Conservation (phyloP, 1,140 invertebrate genomes). For the Achatina immaculata region DNA sequence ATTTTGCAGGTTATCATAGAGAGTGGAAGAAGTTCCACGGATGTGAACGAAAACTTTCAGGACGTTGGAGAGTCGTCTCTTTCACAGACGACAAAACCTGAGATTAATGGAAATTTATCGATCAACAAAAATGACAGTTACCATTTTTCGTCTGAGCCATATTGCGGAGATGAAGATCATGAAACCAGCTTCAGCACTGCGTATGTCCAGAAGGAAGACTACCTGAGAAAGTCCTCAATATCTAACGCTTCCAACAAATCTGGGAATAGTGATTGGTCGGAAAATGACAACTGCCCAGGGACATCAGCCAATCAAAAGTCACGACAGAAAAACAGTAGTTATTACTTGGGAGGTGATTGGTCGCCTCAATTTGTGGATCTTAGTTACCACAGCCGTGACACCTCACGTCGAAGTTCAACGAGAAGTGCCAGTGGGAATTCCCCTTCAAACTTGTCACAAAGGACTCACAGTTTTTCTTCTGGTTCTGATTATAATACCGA, state of each 20-base stretch:
- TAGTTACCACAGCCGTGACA: background rate
- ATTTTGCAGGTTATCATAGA: slow-evolving; percentile 5
- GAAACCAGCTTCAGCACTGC: background rate
- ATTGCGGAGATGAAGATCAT: background rate
- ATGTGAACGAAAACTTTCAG: too few species aligned
- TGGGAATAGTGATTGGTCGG: slow-evolving; percentile 16
- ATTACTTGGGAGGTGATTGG: background rate
- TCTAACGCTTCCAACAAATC: slow-evolving; percentile 1
- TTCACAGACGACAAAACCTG: background rate
- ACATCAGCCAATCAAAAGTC: too few species aligned
- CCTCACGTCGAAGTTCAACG: background rate
- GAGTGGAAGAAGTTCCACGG: background rate
- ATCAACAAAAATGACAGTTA: too few species aligned
- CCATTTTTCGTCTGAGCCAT: background rate
- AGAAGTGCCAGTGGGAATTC: background rate
- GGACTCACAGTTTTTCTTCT: background rate
- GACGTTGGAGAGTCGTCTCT: too few species aligned
- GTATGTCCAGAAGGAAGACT: background rate
- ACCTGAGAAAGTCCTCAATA: background rate
- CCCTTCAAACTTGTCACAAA: background rate
- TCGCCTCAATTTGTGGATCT: slow-evolving; percentile 23
- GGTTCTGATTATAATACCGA: background rate
- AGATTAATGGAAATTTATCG: background rate
- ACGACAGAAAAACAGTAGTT: background rate
- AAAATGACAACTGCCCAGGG: background rate